phyloP scores from a whole-genome alignment of 2,113 vertebrate species.

The Hepsetus odoe region DNA sequence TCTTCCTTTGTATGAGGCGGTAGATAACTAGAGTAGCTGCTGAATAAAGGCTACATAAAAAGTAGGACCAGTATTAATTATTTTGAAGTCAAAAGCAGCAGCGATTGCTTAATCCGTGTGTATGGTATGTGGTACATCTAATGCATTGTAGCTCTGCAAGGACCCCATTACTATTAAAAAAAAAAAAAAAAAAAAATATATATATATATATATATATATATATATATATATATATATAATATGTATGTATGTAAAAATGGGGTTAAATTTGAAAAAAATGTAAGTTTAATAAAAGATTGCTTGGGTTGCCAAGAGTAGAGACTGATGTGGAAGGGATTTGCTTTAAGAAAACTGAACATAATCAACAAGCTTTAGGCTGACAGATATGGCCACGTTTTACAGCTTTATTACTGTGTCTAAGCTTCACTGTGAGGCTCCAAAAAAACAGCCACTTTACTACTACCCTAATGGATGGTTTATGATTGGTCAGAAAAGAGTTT shows the following conservation, averaged over 20 bases:
- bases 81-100: background rate
- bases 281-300: background rate
- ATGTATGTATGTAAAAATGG: background rate
- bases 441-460: no score
- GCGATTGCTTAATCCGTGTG: background rate
- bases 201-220: no score
- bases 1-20: background rate
- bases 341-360: background rate
- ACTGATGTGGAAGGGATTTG: background rate
- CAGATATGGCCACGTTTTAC: background rate
- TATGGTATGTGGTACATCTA: background rate
- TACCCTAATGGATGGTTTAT: no score
- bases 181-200: no score
- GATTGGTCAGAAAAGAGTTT: no score
- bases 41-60: slow-evolving; percentile 21
- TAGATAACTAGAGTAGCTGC: slow-evolving; percentile 33
- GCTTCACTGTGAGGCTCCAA: background rate
- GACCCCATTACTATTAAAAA: background rate
- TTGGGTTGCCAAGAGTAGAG: background rate
- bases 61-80: slow-evolving; percentile 45
- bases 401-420: background rate
- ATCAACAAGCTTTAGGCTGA: background rate
- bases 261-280: background rate
- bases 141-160: background rate
- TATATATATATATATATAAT: no score